Conservation (phyloP, 1,140 invertebrate genomes). For the Saccostrea glomerata region DNA sequence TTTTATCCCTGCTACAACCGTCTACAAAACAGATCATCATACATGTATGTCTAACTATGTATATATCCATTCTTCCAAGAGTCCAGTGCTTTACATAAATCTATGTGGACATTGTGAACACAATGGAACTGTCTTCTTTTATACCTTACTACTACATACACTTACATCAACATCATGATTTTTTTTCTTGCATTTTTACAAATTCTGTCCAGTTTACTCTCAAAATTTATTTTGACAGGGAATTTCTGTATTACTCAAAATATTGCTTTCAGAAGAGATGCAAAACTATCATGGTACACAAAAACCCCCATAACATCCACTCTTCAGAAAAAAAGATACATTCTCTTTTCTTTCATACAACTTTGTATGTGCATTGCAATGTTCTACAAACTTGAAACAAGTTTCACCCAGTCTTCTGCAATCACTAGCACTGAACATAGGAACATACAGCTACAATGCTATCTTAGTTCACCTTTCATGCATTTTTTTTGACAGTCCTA, state of each 20-base stretch:
- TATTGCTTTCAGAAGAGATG: not conserved
- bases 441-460: too few relatives aligned
- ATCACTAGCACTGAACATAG: too few relatives aligned
- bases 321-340: not conserved
- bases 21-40: too few relatives aligned
- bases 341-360: not conserved
- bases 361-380: not conserved
- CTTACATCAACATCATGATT: not conserved
- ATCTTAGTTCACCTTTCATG: not conserved
- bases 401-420: not conserved
- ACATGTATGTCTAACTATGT: too few relatives aligned
- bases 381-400: not conserved
- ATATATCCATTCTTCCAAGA: too few relatives aligned
- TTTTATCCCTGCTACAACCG: too few relatives aligned
- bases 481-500: constrained; percentile 22
- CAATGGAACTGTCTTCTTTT: not conserved
- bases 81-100: not conserved
- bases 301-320: not conserved
- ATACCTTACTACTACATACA: not conserved
- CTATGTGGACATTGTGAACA: constrained; percentile 8
- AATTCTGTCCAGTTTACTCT: not conserved
- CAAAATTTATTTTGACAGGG: not conserved
- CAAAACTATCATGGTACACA: not conserved
- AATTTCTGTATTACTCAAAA: not conserved
- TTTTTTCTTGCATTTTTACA: not conserved